Percentiles rank a stretch among this genome's conserved stretches.
phyloP scores from a whole-genome alignment of 2,113 vertebrate genomes.

The Phalacrocorax brasilianus region DNA sequence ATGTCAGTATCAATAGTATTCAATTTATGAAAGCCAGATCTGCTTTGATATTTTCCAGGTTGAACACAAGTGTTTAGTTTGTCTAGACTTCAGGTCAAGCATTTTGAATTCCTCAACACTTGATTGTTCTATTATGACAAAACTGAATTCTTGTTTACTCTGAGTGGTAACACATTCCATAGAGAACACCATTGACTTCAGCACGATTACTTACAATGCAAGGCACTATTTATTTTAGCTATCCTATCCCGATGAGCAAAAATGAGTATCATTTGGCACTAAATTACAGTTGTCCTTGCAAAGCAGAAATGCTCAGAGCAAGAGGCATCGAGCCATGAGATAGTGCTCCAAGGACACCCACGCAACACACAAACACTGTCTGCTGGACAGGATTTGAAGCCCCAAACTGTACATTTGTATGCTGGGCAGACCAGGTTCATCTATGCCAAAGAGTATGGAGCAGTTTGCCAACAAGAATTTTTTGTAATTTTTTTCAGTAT shows the following conservation, averaged over 20 bases:
- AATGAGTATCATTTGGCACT: neutral
- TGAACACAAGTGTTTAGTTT: neutral
- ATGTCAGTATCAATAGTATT: neutral
- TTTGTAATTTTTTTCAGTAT: neutral
- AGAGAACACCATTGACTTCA: neutral
- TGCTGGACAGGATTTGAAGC: neutral
- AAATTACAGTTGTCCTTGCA: neutral
- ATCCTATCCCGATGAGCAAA: neutral
- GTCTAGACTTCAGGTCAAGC: neutral
- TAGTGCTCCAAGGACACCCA: neutral
- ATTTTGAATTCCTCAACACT: neutral
- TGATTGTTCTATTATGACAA: neutral
- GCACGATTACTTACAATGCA: neutral
- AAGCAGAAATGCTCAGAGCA: neutral
- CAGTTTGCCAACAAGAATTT: neutral
- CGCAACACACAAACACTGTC: neutral
- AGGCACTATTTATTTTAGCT: neutral
- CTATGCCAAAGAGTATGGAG: neutral
- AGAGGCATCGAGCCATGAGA: neutral
- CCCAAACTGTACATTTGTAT: neutral
- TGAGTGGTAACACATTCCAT: neutral
- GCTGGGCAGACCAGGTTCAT: neutral
- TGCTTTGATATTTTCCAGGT: neutral
- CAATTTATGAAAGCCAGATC: neutral
- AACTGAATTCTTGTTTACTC: neutral